Conservation (phyloP, 2,797 vertebrate species). For the Lophius americanus region DNA sequence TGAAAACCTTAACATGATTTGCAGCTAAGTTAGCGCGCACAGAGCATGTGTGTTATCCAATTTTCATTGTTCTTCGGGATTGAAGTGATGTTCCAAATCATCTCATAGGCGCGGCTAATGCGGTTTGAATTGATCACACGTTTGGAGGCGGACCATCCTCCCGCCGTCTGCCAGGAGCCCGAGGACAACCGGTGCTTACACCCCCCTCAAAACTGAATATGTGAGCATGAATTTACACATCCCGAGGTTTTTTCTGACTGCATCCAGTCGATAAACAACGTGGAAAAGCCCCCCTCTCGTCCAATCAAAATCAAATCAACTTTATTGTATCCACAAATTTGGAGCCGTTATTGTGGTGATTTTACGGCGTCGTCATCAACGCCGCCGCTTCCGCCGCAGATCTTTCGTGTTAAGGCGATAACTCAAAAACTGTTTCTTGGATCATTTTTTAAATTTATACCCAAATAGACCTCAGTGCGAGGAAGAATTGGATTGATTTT, state of each 20-base stretch:
- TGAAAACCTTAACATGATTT: slow-evolving; percentile 90
- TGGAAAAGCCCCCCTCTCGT: too few species aligned
- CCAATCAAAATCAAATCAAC: too few species aligned
- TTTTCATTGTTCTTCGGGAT: slow-evolving; percentile 89
- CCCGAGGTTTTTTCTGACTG: slow-evolving; percentile 47
- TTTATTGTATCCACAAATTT: too few species aligned
- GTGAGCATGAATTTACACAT: slow-evolving; percentile 63
- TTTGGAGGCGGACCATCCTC: slow-evolving; percentile 86
- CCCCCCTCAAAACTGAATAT: slow-evolving; percentile 62
- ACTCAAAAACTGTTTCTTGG: too few species aligned
- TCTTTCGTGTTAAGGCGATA: too few species aligned
- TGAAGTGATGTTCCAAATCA: slow-evolving; percentile 92
- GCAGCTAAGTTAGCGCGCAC: slow-evolving; percentile 79
- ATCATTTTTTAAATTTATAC: too few species aligned
- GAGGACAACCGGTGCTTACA: slow-evolving; percentile 79
- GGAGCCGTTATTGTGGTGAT: too few species aligned
- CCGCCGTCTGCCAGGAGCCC: slow-evolving; percentile 87
- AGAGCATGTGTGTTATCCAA: slow-evolving; percentile 90
- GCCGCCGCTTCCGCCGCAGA: too few species aligned
- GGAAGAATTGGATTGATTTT: too few species aligned
- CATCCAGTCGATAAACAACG: slow-evolving; percentile 57
- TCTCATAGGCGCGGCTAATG: slow-evolving; percentile 92
- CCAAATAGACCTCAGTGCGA: too few species aligned
- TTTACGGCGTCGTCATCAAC: too few species aligned
- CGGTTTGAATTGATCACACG: slow-evolving; percentile 91